phyloP scores from a whole-genome alignment of 64 coral and sea anemone genomes.

The Pocillopora verrucosa region DNA sequence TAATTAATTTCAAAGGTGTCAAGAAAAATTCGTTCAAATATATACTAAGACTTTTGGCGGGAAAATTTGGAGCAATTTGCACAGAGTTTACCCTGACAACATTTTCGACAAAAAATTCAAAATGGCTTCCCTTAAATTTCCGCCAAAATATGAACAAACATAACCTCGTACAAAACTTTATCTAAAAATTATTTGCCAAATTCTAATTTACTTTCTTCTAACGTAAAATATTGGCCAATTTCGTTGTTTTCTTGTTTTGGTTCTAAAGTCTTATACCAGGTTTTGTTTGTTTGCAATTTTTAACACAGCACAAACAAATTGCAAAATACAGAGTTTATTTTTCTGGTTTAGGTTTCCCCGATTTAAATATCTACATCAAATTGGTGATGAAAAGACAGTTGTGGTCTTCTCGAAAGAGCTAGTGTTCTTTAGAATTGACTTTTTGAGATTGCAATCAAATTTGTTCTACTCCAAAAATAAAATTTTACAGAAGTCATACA shows the following conservation, averaged over 20 bases:
- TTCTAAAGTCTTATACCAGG: background rate
- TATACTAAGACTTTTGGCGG: slow-evolving; percentile 10
- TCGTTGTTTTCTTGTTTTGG: background rate
- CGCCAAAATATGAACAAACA: background rate
- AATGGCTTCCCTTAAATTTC: background rate
- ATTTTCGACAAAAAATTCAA: background rate
- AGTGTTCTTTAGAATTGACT: too few species aligned
- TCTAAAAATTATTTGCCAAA: background rate
- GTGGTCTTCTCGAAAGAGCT: too few species aligned
- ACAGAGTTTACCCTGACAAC: background rate
- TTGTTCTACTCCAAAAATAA: background rate
- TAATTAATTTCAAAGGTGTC: background rate
- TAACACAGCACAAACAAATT: background rate
- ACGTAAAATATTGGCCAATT: background rate
- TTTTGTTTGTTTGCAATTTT: background rate
- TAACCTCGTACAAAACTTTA: background rate
- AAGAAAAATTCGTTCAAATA: background rate
- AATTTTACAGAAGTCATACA: background rate
- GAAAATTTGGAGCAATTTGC: background rate
- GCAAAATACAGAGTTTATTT: background rate
- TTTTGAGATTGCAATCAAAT: too few species aligned
- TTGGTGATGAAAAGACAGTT: too few species aligned
- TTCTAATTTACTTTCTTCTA: background rate
- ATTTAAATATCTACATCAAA: too few species aligned
- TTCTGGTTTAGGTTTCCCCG: too few species aligned